Base-by-base conservation (phyloP, 2,888 invertebrate genomes). In the Rhimphoctona megacephalus region DNA sequence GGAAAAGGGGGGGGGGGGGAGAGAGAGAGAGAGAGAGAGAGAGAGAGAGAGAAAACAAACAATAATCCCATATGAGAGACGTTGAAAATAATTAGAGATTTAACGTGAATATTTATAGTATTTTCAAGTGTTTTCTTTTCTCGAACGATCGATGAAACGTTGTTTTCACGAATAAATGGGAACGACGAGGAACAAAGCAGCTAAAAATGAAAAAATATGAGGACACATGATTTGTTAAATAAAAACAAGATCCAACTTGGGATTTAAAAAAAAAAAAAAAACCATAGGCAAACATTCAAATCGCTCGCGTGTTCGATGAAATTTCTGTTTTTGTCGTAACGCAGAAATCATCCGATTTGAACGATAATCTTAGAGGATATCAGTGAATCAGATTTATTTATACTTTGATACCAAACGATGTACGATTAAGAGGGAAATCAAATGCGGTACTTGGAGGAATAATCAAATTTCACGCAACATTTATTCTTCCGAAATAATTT, bases 351-450 rank as follows among this genome's bases (percentile, higher is more conserved):
- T n/a, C n/a, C n/a, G n/a, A n/a, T n/a, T n/a, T n/a, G n/a, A n/a
- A n/a, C n/a, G n/a, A n/a, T n/a, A 85, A 84, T 52, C 86, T 61
- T 89, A 92, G n/a, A 25, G 66, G 88, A 83, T 82, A 74, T 82
- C 69, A 85, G 87, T 89, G 81, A 86, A 85, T 82, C 61, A 89
- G 89, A 88, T 85, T 73, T 89, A 90, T 92, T 91, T 91, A 89
- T 85, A 90, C 89, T 90, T 90, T 89, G 86, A 90, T 88, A 90
- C 89, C 74, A 85, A 86, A 85, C 74, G 85, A 85, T 81, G 70
- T 88, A 89, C 85, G 83, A 61, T 82, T 74, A 66, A n/a, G 73
- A 57, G 73, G 19, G n/a, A 17, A 57, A 39, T 36, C 36, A 36
- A 36, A 36, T 6, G 46, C 46, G 61, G 54, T 11, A 22, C 22